These are phyloP conservation scores for Osmerus eperlanus DNA, from an alignment of 2,113 vertebrate species.

Conservation along the genomic window DNA sequence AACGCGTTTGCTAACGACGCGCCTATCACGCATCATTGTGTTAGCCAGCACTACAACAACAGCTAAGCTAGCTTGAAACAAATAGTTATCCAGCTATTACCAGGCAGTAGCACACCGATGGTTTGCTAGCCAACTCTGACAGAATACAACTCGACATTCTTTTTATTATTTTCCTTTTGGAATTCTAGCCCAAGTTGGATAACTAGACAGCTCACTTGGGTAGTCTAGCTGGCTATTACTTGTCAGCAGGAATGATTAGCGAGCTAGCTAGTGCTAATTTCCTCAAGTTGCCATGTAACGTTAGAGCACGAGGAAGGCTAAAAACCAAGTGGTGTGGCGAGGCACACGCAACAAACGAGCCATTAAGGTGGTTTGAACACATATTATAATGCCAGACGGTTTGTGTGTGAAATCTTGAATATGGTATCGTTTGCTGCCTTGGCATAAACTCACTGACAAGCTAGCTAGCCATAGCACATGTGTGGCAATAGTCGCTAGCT, in stretches of 20 bases:
- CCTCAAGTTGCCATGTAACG: background rate
- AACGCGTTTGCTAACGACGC: too few species aligned
- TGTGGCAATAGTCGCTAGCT: background rate
- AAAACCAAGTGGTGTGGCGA: background rate
- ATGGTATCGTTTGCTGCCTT: too few species aligned
- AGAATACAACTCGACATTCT: background rate
- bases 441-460: too few species aligned
- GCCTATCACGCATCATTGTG: too few species aligned
- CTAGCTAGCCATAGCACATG: background rate
- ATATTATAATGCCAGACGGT: too few species aligned
- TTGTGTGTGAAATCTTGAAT: too few species aligned
- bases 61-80: too few species aligned
- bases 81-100: too few species aligned
- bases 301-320: background rate
- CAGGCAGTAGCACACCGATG: too few species aligned
- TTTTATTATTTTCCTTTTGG: background rate
- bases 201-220: background rate
- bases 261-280: slow-evolving; percentile 19
- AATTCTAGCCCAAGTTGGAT: background rate
- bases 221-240: background rate
- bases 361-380: too few species aligned
- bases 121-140: background rate
- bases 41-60: too few species aligned
- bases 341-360: too few species aligned
- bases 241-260: background rate